A percentile compares a stretch with the other conserved stretches of the same genome.
Conservation (phyloP, 2,888 invertebrate species). For the Diachrysia chrysitis region DNA sequence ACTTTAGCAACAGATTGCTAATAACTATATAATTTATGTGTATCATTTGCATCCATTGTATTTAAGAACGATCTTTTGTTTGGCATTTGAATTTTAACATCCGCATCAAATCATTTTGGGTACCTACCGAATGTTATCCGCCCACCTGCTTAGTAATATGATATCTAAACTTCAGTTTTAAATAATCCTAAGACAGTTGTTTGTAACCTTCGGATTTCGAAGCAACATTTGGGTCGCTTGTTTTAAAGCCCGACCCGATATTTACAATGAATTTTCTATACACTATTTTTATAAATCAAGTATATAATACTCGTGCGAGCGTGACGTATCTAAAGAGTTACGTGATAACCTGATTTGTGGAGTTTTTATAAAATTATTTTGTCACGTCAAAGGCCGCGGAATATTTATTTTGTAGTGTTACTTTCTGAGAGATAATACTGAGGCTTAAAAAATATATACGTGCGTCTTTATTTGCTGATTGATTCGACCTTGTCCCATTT, state of each 20-base stretch:
- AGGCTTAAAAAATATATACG: slow-evolving; percentile 55
- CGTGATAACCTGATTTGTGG: slow-evolving; percentile 63
- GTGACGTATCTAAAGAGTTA: slow-evolving; percentile 63
- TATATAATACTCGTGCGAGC: slow-evolving; percentile 64
- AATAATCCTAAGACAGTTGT: slow-evolving; percentile 1
- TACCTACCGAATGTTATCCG: slow-evolving; percentile 19
- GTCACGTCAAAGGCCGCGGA: slow-evolving; percentile 56
- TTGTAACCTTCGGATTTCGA: slow-evolving; percentile 8
- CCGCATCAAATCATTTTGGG: slow-evolving; percentile 37
- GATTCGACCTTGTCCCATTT: slow-evolving; percentile 51
- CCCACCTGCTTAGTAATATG: slow-evolving; percentile 28
- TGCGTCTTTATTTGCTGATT: slow-evolving; percentile 55
- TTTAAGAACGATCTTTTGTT: slow-evolving; percentile 12
- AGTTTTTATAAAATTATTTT: slow-evolving; percentile 51
- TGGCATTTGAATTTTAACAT: slow-evolving; percentile 44
- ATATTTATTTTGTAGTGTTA: slow-evolving; percentile 26
- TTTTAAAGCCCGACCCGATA: slow-evolving; percentile 41
- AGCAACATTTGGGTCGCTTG: slow-evolving; percentile 21
- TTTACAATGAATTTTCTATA: slow-evolving; percentile 50
- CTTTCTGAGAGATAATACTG: slow-evolving; percentile 34
- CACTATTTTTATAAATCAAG: slow-evolving; percentile 48
- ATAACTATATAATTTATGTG: slow-evolving; percentile 34
- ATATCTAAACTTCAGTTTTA: neutral
- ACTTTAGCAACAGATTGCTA: slow-evolving; percentile 17
- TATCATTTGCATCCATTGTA: slow-evolving; percentile 18